phyloP scores from a whole-genome alignment of 2,888 invertebrate genomes.

The Carabus problematicus region DNA sequence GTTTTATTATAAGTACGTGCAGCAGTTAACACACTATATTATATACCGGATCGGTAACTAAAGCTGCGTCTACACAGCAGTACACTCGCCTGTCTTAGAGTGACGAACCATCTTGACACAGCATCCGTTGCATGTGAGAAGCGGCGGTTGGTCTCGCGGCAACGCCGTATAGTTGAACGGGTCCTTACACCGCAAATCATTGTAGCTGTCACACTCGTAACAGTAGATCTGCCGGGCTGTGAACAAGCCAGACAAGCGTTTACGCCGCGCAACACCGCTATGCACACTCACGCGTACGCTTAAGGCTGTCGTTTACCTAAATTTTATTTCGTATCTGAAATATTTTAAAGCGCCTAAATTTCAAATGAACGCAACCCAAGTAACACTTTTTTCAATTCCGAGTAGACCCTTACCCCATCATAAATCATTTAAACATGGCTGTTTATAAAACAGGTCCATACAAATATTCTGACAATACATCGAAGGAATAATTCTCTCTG shows the following conservation, averaged over 20 bases:
- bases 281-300: neutral
- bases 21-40: constrained; percentile 1
- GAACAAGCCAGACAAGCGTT: constrained; percentile 45
- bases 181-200: constrained; percentile 87
- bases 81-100: constrained; percentile 81
- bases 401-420: too few species aligned
- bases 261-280: constrained; percentile 7
- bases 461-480: too few species aligned
- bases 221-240: constrained; percentile 89
- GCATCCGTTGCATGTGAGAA: constrained; percentile 90
- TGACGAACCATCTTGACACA: constrained; percentile 96
- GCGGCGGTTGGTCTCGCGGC: constrained; percentile 85
- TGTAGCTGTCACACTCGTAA: constrained; percentile 94
- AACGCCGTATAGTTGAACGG: constrained; percentile 92
- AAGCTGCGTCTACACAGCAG: neutral
- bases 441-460: too few species aligned
- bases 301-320: too few species aligned
- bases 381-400: too few species aligned
- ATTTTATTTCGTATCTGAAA: too few species aligned
- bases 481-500: too few species aligned
- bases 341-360: too few species aligned
- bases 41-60: neutral
- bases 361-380: too few species aligned
- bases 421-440: too few species aligned
- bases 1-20: too few species aligned